Base-by-base conservation (phyloP, 1,140 invertebrate species). In the Leguminivora glycinivorella region DNA sequence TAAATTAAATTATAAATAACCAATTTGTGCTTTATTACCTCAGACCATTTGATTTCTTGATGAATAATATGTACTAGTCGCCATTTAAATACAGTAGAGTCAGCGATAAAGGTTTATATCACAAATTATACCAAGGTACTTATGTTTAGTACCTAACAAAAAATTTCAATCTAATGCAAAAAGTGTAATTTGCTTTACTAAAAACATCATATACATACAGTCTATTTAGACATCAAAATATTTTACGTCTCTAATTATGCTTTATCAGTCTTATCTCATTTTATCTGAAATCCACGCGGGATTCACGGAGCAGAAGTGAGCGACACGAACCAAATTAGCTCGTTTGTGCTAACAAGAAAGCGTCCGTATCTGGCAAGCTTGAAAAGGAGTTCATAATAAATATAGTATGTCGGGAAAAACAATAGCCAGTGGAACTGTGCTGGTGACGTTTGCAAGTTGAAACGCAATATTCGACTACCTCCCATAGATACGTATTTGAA, bases 271-370 rank as follows among this genome's bases (percentile, higher is more conserved):
- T 19, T 52, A 52, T 52, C 47, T 52, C 22, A 52, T 17, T 52
- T 52, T 52, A 22, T 52, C 47, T 52, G 40, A 69, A 40, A 60
- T 34, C 68, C 14, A 12, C 25, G 31, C 34, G 22, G 69, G 38
- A 71, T 60, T 52, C 47, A 52, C 19, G 19, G 22, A 19, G 7
- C 47, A 52, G 69, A 75, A 70, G 25, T 74, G 70, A 75, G 72
- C 69, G 72, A 77, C 75, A 72, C 67, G 70, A 77, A 77, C 75
- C 69, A 78, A 78, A 78, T 78, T 78, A 72, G 71, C 60, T 67
- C 67, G 69, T 74, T 73, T 75, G 71, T 60, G 70, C 56, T 52
- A 19, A 52, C 58, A 73, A 74, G 70, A 76, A 74, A 74, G 74
- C 72, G 68, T 70, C 68, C 74, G 68, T 73, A 77, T 70, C 70